Conservation (phyloP, 2,797 vertebrate species). For the Syngnathus acus region DNA sequence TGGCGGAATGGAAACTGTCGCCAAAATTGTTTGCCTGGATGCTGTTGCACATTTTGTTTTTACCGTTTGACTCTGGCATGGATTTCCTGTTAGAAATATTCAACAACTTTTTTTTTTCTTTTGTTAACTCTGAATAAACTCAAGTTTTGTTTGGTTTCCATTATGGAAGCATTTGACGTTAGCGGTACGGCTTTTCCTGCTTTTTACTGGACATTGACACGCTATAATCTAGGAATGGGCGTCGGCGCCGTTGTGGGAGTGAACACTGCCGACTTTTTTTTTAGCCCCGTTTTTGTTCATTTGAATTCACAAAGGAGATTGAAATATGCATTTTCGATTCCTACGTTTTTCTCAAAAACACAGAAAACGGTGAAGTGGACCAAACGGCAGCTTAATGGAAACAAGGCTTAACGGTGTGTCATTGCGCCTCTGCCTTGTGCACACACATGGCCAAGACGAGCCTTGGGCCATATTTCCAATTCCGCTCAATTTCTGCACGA, state of each 20-base stretch:
- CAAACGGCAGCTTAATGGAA: constrained; percentile 30
- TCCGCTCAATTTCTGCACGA: constrained; percentile 67
- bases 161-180: neutral
- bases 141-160: neutral
- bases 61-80: neutral
- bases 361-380: neutral
- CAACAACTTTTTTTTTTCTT: neutral
- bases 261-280: no score
- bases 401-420: constrained; percentile 37
- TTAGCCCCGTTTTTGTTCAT: neutral
- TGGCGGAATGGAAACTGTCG: neutral
- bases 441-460: constrained; percentile 41
- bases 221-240: no score
- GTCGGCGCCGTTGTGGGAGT: no score
- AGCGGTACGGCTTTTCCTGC: neutral
- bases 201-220: neutral
- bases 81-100: neutral
- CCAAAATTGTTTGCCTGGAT: neutral
- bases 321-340: no score
- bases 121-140: neutral
- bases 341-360: neutral
- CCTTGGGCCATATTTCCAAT: constrained; percentile 61
- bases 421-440: constrained; percentile 13
- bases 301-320: neutral
- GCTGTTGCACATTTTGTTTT: no score